A percentile compares a stretch with the other conserved stretches of the same genome.
Evolutionary conservation across 2,797 vertebrate species (phyloP).

Genomic region (Huso huso): DNA sequence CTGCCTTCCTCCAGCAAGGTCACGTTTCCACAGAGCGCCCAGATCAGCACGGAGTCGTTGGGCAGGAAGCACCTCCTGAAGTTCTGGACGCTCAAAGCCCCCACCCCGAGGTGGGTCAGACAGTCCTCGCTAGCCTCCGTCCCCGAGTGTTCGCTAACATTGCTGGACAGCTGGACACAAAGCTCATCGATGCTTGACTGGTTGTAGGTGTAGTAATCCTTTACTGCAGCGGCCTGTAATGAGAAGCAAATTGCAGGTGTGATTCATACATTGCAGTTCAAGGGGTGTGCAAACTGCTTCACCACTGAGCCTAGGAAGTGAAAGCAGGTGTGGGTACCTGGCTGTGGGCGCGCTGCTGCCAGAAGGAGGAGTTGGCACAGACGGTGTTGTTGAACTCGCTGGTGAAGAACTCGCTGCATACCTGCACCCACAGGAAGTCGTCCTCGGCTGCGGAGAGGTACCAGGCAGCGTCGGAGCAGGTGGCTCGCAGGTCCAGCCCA

Average conservation of each 20-base stretch:
- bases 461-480: conserved; percentile 76
- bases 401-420: conserved; percentile 76
- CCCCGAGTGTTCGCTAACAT: conserved; percentile 18
- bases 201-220: conserved; percentile 55
- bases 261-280: no score
- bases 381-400: conserved; percentile 74
- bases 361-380: conserved; percentile 74
- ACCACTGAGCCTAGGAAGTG: background rate
- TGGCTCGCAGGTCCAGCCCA: conserved; percentile 55
- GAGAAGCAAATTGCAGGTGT: conserved; percentile 7
- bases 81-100: conserved; percentile 56
- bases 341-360: conserved; percentile 54
- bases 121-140: conserved; percentile 49
- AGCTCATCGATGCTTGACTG: conserved; percentile 61
- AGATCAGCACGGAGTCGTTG: conserved; percentile 58
- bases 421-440: conserved; percentile 73
- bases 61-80: conserved; percentile 77
- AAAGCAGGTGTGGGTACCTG: conserved; percentile 41
- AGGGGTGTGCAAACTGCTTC: no score
- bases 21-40: conserved; percentile 52
- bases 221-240: conserved; percentile 46
- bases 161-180: conserved; percentile 57
- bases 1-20: conserved; percentile 46
- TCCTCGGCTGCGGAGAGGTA: conserved; percentile 73
- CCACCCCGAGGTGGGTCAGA: conserved; percentile 48